phyloP scores from a whole-genome alignment of 2,113 vertebrate species.

The Abramis brama region DNA sequence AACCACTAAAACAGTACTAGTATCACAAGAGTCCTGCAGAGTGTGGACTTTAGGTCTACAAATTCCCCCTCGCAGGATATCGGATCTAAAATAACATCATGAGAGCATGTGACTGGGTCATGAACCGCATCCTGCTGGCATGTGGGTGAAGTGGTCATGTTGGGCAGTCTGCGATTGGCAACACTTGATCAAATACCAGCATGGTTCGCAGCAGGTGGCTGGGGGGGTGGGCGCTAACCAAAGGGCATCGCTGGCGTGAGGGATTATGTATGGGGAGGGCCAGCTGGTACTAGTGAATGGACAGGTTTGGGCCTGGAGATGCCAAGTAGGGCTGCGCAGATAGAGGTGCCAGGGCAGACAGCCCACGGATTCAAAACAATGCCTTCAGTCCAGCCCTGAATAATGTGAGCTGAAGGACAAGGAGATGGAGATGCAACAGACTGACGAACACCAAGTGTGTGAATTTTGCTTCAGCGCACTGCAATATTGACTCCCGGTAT shows the following conservation, averaged over 20 bases:
- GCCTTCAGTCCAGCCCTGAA: background rate
- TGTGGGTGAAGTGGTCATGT: background rate
- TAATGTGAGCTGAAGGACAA: constrained; percentile 13
- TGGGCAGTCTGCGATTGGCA: constrained; percentile 7
- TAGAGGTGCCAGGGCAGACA: constrained; percentile 23
- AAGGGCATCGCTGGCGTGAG: constrained; percentile 37
- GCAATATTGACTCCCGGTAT: background rate
- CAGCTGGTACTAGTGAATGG: constrained; percentile 47
- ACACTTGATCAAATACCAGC: constrained; percentile 4
- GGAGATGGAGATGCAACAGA: background rate
- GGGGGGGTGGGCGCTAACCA: constrained; percentile 20
- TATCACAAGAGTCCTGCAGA: background rate
- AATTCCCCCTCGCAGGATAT: constrained; percentile 6
- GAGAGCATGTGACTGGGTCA: constrained; percentile 24
- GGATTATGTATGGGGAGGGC: constrained; percentile 36
- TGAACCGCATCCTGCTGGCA: constrained; percentile 10
- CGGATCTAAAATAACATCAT: background rate
- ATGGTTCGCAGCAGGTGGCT: constrained; percentile 5
- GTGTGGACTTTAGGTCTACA: background rate
- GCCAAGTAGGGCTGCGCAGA: constrained; percentile 25
- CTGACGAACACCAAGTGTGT: background rate
- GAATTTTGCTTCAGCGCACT: background rate
- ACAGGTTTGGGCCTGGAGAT: constrained; percentile 8
- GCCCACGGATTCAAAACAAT: background rate
- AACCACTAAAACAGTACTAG: background rate